Evolutionary conservation across 2,113 vertebrate genomes (phyloP).

Genomic region (Coryphaenoides rupestris): DNA sequence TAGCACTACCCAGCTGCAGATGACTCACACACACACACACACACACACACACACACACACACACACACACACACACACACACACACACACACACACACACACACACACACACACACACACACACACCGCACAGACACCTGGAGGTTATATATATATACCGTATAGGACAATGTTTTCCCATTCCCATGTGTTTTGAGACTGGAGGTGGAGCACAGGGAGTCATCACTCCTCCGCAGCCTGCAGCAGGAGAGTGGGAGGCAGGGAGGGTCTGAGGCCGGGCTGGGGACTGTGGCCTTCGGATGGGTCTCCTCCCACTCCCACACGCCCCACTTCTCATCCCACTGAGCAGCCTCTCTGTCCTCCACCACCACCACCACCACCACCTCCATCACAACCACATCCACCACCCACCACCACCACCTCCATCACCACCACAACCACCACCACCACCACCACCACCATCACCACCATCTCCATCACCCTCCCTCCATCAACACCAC

Average conservation of each 20-base stretch:
- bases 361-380: too few relatives aligned
- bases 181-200: slow-evolving; percentile 62
- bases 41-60: slow-evolving; percentile 16
- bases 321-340: slow-evolving; percentile 44
- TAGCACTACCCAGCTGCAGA: slow-evolving; percentile 45
- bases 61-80: slow-evolving; percentile 11
- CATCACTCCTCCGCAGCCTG: too few relatives aligned
- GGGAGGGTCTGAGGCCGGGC: too few relatives aligned
- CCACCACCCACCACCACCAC: too few relatives aligned
- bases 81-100: slow-evolving; percentile 3
- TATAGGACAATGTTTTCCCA: slow-evolving; percentile 71
- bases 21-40: slow-evolving; percentile 24
- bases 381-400: too few relatives aligned
- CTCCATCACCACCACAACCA: too few relatives aligned
- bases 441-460: too few relatives aligned
- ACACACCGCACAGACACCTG: slow-evolving; percentile 8
- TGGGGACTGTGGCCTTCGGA: slow-evolving; percentile 18
- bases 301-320: slow-evolving; percentile 21
- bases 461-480: too few relatives aligned
- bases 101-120: slow-evolving; percentile 12
- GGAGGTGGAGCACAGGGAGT: slow-evolving; percentile 42
- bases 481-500: too few relatives aligned
- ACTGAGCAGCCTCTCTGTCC: neutral
- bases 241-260: too few relatives aligned
- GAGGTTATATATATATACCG: slow-evolving; percentile 70